Evolutionary conservation across 2,888 invertebrate species (phyloP).

Genomic region (Lobophora halterata): DNA sequence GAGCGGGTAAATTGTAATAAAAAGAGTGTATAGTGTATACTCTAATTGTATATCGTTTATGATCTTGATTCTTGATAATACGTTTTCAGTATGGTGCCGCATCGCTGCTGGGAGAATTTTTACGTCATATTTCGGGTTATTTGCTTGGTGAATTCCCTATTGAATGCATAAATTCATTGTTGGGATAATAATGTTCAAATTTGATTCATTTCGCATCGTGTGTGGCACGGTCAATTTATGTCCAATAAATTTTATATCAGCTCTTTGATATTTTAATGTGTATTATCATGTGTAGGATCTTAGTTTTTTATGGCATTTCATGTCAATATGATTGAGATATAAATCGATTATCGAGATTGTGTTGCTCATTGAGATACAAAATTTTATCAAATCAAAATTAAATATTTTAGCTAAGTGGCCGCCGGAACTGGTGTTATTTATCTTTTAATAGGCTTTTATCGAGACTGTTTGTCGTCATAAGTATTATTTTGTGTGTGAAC

Average conservation of each 20-base stretch:
- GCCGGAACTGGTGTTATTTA: no score
- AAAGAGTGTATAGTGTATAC: no score
- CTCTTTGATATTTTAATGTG: constrained; percentile 4
- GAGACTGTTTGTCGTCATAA: no score
- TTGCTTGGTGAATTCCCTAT: constrained; percentile 7
- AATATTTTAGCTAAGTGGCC: no score
- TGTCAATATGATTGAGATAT: constrained; percentile 2
- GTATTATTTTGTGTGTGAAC: no score
- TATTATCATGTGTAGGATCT: background rate
- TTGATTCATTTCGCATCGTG: constrained; percentile 25
- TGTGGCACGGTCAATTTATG: constrained; percentile 18
- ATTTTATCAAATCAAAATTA: no score
- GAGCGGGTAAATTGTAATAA: no score
- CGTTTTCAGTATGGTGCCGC: constrained; percentile 6
- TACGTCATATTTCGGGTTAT: constrained; percentile 15
- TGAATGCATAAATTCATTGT: constrained; percentile 24
- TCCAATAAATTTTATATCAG: constrained; percentile 10
- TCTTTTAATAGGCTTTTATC: no score
- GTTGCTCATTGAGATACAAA: constrained; percentile 1
- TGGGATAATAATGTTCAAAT: constrained; percentile 20
- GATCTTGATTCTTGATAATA: no score
- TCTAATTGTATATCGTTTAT: no score
- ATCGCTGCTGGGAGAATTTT: constrained; percentile 16
- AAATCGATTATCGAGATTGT: background rate
- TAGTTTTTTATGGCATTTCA: constrained; percentile 2